phyloP scores from a whole-genome alignment of 2,113 vertebrate species.

The Erinaceus europaeus region DNA sequence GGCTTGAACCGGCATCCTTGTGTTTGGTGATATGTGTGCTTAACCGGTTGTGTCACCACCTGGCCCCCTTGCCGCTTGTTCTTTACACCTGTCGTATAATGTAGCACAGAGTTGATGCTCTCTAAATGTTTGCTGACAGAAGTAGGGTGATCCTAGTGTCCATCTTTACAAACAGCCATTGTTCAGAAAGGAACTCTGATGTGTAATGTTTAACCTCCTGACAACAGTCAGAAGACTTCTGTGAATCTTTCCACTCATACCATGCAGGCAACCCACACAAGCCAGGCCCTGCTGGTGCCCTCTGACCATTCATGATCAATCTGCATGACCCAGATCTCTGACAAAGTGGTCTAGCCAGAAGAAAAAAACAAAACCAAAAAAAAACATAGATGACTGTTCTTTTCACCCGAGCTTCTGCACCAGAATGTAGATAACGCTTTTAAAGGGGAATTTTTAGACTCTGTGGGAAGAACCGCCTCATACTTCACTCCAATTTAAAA shows the following conservation, averaged over 20 bases:
- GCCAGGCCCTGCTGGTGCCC: neutral
- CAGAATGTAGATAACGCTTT: constrained; percentile 65
- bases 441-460: constrained; percentile 73
- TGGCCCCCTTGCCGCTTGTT: no score
- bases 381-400: constrained; percentile 33
- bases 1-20: no score
- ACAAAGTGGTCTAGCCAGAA: neutral
- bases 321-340: neutral
- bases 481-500: constrained; percentile 61
- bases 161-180: neutral
- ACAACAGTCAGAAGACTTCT: neutral
- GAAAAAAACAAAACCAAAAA: no score
- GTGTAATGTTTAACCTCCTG: neutral
- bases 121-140: neutral
- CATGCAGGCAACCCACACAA: neutral
- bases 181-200: neutral
- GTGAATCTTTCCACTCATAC: neutral
- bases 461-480: constrained; percentile 68
- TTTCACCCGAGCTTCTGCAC: constrained; percentile 42
- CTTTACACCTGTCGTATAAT: neutral
- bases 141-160: neutral
- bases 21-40: no score
- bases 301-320: constrained; percentile 33
- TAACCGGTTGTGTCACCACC: no score
- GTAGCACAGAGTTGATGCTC: neutral